Base-by-base conservation (phyloP, 2,888 invertebrate genomes). In the Eristalis arbustorum region DNA sequence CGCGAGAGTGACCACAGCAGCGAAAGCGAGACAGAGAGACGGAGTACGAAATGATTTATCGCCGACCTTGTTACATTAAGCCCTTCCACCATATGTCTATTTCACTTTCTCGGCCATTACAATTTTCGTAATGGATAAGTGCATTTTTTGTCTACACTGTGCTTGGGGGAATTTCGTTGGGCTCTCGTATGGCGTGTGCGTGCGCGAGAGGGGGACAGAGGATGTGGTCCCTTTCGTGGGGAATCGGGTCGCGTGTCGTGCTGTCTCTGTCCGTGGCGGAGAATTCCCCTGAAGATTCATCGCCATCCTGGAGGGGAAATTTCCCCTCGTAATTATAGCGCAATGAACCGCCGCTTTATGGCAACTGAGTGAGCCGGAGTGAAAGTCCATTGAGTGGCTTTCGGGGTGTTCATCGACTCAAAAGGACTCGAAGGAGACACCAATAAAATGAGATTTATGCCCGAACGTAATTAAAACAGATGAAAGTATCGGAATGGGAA, bases 11-110 rank as follows among this genome's bases (percentile, higher is more conserved):
- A 68, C 61, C 67, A 11, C 56, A 76, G 31, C 63, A 61, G 80
- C 34, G 18, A 71, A 78, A 77, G 66, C 68, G 88, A 80, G 88
- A 84, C 67, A 81, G 78, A 68, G 63, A 74, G 74, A 84, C 57
- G 57, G n/a, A 78, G 77, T 71, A 49, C 13, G 63, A 71, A 69
- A 84, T 92, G 92, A 92, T 92, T 92, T 92, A 92, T 91, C 90
- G 92, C 91, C 91, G 92, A 92, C 92, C 92, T 92, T 92, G 92
- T 92, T 91, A 90, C 91, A 91, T 92, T 91, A 92, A 92, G 92
- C 92, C 90, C 90, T 90, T 90, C 90, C 89, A 90, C 90, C 90
- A 91, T 92, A 91, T 91, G 91, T 91, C 92, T 92, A 91, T 92
- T 91, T 92, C 92, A 91, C 91, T 92, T 92, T 92, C 92, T 91